Evolutionary conservation across 1,140 invertebrate species (phyloP).

Genomic region (Heliconius congener): DNA sequence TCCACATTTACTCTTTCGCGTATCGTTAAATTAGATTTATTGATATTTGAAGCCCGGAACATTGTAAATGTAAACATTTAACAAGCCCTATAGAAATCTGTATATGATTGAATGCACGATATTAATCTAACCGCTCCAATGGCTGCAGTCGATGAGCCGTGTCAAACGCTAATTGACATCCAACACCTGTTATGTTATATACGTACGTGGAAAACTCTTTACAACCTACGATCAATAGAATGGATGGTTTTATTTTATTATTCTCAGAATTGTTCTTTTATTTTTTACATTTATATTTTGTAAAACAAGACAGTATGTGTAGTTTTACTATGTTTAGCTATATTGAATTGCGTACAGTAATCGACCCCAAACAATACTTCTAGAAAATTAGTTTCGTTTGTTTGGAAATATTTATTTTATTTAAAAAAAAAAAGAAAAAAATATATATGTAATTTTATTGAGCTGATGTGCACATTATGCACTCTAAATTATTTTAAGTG

Average conservation of each 20-base stretch:
- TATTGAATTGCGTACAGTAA: too few species aligned
- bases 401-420: too few species aligned
- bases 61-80: neutral
- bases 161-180: slow-evolving; percentile 37
- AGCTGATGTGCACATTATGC: neutral
- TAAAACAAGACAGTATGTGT: neutral
- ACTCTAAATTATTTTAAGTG: neutral
- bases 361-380: too few species aligned
- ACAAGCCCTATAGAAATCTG: neutral
- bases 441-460: too few species aligned
- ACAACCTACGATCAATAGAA: slow-evolving; percentile 12
- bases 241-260: neutral
- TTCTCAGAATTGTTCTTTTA: neutral
- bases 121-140: slow-evolving; percentile 28
- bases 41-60: neutral
- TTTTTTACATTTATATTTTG: neutral
- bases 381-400: too few species aligned
- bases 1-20: too few species aligned
- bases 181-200: slow-evolving; percentile 34
- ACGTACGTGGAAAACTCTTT: slow-evolving; percentile 15
- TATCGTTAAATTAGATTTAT: neutral
- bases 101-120: slow-evolving; percentile 24
- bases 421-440: too few species aligned
- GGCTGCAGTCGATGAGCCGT: slow-evolving; percentile 29
- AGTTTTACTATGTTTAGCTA: too few species aligned